Evolutionary conservation across 2,797 vertebrate genomes (phyloP), one percentile per base, ranked within the genome.

Genomic region (Lutjanus campechanus): DNA sequence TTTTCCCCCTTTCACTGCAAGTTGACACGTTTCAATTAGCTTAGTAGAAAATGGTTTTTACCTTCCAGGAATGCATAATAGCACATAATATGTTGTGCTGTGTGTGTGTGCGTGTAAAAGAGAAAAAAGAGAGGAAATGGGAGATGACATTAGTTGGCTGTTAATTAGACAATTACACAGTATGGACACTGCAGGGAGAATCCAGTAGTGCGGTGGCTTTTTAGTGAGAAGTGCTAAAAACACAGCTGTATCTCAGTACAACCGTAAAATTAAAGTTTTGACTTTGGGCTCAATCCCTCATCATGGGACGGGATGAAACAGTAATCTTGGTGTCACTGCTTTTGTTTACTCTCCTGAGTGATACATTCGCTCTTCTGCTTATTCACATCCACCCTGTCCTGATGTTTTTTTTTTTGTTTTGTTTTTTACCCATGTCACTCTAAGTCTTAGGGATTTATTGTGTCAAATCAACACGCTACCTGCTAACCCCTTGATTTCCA

Each of bases 91-190:
- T 73, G 58, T 43, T 73, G 11, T 54, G 15, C 9, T 55, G 44
- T 61, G 0, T 60, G 0, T 60, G 25, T 59, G 54, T 49, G 47
- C 29, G 65, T 61, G 36, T 63, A 55, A 15, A 13, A 72, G 22
- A 56, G 3, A 40, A 12, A 46, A 46, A 20, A 66, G 49, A 16
- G 41, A 10, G 43, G 22, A 60, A 79, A 79, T 61, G n/a, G 44
- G 55, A 69, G 12, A 51, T 67, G 64, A 74, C 68, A 87, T 79
- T 81, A 76, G 64, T 69, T 76, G 49, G 53, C 56, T 87, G 72
- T 83, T 85, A 89, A 87, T 88, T 85, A 78, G 43, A 87, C 69
- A 78, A 81, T 83, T 84, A 80, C 20, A 59, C 59, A 67, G 19
- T 73, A 76, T 70, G 29, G 82, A 62, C 61, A 84, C 84, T 84